These are phyloP conservation scores for Drosophila tripunctata DNA, from an alignment of 2,888 invertebrate species.

Conservation along the genomic window DNA sequence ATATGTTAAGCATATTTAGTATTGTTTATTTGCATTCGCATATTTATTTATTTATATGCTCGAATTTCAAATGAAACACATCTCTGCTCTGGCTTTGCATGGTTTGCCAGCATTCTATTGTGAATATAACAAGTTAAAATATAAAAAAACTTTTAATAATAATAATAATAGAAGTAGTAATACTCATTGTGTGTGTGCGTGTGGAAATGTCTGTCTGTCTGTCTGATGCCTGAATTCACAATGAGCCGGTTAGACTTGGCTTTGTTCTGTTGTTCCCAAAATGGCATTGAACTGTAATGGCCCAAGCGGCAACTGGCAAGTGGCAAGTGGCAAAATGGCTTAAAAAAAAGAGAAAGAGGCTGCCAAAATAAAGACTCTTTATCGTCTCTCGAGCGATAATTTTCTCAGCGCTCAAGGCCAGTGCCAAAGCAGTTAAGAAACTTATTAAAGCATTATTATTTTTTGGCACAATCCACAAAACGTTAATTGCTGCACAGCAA, in stretches of 20 bases:
- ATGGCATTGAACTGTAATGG: slow-evolving; percentile 74
- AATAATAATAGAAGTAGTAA: slow-evolving; percentile 51
- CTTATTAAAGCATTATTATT: slow-evolving; percentile 62
- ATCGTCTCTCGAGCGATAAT: slow-evolving; percentile 24
- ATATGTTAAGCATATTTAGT: slow-evolving; percentile 9
- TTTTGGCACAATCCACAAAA: slow-evolving; percentile 55
- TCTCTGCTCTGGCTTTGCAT: slow-evolving; percentile 22
- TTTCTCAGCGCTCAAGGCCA: slow-evolving; percentile 71
- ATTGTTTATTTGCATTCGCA: slow-evolving; percentile 47
- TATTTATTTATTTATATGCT: slow-evolving; percentile 57
- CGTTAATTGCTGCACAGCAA: slow-evolving; percentile 57
- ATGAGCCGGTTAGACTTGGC: slow-evolving; percentile 49
- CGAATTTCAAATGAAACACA: slow-evolving; percentile 51
- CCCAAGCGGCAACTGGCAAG: slow-evolving; percentile 23
- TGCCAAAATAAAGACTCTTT: slow-evolving; percentile 19
- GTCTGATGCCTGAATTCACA: slow-evolving; percentile 59
- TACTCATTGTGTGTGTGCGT: slow-evolving; percentile 53
- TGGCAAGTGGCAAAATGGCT: slow-evolving; percentile 7
- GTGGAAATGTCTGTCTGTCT: slow-evolving; percentile 46
- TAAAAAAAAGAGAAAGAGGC: slow-evolving; percentile 20
- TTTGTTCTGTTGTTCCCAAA: slow-evolving; percentile 31
- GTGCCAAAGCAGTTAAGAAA: slow-evolving; percentile 55
- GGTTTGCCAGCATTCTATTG: slow-evolving; percentile 31
- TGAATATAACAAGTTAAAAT: slow-evolving; percentile 8
- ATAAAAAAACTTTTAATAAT: slow-evolving; percentile 11